Evolutionary conservation across 2,888 invertebrate genomes (phyloP), one percentile per base, ranked within the genome.

Genomic region (Trissolcus japonicus): DNA sequence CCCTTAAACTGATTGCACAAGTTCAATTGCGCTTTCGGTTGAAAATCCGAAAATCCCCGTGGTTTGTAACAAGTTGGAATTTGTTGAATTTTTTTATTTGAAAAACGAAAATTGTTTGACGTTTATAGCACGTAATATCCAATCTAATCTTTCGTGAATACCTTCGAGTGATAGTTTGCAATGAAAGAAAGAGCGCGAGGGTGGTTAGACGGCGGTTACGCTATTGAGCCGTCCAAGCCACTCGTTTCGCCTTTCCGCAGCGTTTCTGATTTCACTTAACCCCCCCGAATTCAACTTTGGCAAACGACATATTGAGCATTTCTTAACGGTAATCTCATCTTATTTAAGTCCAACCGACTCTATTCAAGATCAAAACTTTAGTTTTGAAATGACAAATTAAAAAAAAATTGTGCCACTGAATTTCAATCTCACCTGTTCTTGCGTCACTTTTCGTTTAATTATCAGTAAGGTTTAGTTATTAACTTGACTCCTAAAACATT

Each of bases 221-320:
- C 85, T 85, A 87, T 87, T 87, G 82, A 87, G 84, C 86, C 87
- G 87, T 87, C 88, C 84, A 82, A 86, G 84, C 87, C 87, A 86
- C 84, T 85, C 86, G 85, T 72, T 71, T 68, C 84, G 83, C 83
- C 57, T 63, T 62, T 74, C 69, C 55, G 65, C 46, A 53, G 60
- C 73, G 73, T 62, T 73, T 82, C 80, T 79, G 81, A 82, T 82
- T 82, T 81, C 77, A 78, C 80, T 81, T 83, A 83, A 78, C 83
- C 83, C 83, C 83, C 80, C 75, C 81, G 19, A 80, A 83, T 82
- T 85, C 83, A 85, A 84, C 84, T 83, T 84, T 83, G 86, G 86
- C 86, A 86, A 86, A 85, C 86, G 86, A 83, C 86, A 85, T 86
- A 82, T 85, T 81, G 81, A 85, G 84, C 82, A 83, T 82, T 85